Percentiles rank a stretch among this genome's conserved stretches.
These are phyloP conservation scores for Cliona cf. orientalis DNA, from an alignment of 37 sponge, comb jelly and placozoan genomes.

Conservation along the genomic window DNA sequence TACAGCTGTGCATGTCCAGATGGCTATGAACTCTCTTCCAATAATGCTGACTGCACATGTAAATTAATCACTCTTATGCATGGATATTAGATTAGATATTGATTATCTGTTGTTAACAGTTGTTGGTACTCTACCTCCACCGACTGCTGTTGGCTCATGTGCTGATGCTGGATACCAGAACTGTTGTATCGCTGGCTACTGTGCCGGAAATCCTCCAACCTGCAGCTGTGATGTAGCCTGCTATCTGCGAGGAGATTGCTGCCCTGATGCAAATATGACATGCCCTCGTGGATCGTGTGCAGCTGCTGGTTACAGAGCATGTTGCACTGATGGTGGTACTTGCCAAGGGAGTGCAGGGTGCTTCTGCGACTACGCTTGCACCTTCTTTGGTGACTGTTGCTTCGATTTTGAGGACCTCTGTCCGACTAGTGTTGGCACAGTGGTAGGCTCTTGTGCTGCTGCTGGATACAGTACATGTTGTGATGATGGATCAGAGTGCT, in stretches of 20 bases:
- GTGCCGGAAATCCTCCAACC: conserved; percentile 31
- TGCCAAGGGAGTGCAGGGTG: conserved; percentile 8
- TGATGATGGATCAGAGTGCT: not conserved
- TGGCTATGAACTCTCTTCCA: conserved; percentile 16
- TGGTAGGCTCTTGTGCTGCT: conserved; percentile 18
- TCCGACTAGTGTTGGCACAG: not conserved
- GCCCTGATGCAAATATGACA: conserved; percentile 7
- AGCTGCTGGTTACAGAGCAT: conserved; percentile 24
- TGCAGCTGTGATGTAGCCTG: conserved; percentile 30
- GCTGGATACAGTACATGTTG: conserved; percentile 56
- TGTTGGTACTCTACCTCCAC: not conserved
- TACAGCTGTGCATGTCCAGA: conserved; percentile 56
- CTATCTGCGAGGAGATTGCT: conserved; percentile 22
- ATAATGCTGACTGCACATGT: not conserved
- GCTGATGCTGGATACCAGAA: conserved; percentile 19
- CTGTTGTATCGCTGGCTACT: conserved; percentile 12
- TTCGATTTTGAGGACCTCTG: conserved; percentile 10
- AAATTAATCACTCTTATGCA: too few relatives aligned
- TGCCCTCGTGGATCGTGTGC: conserved; percentile 34
- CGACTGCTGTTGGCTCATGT: conserved; percentile 23
- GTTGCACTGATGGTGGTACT: conserved; percentile 21
- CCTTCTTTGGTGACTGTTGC: conserved; percentile 28
- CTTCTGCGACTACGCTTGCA: conserved; percentile 19
- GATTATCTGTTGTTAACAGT: not conserved
- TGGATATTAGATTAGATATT: not conserved